A percentile compares a stretch with the other conserved stretches of the same genome.
phyloP scores from a whole-genome alignment of 2,113 vertebrate genomes.

The Ceyx cyanopectus region DNA sequence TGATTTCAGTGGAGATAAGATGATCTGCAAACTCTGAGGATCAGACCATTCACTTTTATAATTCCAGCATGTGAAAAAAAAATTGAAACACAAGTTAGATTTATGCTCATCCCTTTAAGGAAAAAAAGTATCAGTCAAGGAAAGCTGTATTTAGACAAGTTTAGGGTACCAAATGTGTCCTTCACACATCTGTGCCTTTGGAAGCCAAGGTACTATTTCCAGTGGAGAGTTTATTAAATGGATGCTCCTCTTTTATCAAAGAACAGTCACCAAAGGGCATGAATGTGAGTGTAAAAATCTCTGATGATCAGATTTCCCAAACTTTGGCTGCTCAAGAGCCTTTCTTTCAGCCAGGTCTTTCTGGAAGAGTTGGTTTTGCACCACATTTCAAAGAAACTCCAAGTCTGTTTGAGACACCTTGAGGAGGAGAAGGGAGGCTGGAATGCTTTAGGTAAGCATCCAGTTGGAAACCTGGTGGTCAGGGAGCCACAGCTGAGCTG shows the following conservation, averaged over 20 bases:
- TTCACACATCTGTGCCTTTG: not conserved
- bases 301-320: not conserved
- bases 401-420: not conserved
- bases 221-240: not conserved
- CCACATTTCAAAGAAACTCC: not conserved
- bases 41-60: no score
- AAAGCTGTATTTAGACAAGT: not conserved
- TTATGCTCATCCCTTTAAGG: not conserved
- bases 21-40: no score
- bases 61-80: no score
- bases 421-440: not conserved
- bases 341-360: not conserved
- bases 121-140: not conserved
- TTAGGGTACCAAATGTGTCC: not conserved
- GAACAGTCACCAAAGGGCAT: not conserved
- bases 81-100: not conserved
- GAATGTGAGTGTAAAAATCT: not conserved
- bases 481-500: not conserved
- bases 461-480: not conserved
- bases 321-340: not conserved
- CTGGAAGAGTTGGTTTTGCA: not conserved
- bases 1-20: no score
- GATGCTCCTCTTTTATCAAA: not conserved
- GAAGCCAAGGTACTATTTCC: not conserved
- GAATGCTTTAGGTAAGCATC: not conserved